A percentile compares a stretch with the other conserved stretches of the same genome.
phyloP scores from a whole-genome alignment of 2,888 invertebrate species.

The Anarsia innoxiella region DNA sequence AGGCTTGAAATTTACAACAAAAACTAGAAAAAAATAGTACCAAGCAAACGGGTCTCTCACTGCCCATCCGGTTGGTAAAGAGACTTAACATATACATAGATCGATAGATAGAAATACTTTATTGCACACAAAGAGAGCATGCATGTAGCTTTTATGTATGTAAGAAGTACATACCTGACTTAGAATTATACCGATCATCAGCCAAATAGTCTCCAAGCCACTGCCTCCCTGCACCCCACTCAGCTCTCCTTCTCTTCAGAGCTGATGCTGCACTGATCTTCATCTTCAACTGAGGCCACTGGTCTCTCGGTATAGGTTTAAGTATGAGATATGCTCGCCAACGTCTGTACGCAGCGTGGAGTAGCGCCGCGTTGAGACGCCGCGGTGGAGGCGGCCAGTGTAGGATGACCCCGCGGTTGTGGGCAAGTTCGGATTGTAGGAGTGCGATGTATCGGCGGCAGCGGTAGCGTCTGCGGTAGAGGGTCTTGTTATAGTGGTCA shows the following conservation, averaged over 20 bases:
- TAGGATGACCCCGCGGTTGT: conserved; percentile 33
- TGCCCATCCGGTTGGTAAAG: no score
- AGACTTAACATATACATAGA: neutral
- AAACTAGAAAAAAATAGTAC: no score
- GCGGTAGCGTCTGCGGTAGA: conserved; percentile 64
- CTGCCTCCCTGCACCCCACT: conserved; percentile 50
- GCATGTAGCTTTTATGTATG: neutral
- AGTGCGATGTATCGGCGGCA: conserved; percentile 53
- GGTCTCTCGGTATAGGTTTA: conserved; percentile 77
- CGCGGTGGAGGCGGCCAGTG: conserved; percentile 88
- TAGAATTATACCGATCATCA: conserved; percentile 40
- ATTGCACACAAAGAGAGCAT: no score
- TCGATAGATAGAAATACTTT: no score
- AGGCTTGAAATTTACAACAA: no score
- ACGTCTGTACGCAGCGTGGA: conserved; percentile 76
- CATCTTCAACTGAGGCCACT: conserved; percentile 88
- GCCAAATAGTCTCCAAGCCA: conserved; percentile 67
- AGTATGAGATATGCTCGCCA: conserved; percentile 94
- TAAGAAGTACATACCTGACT: conserved; percentile 34
- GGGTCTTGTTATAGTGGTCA: no score
- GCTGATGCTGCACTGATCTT: conserved; percentile 60
- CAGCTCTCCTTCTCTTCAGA: conserved; percentile 38
- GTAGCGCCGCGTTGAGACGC: conserved; percentile 76
- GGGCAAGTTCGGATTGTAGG: conserved; percentile 42
- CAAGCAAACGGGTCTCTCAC: no score